Percentiles rank a stretch among this genome's conserved stretches.
Evolutionary conservation across 2,888 invertebrate species (phyloP).

Genomic region (Heliconius charithonia): DNA sequence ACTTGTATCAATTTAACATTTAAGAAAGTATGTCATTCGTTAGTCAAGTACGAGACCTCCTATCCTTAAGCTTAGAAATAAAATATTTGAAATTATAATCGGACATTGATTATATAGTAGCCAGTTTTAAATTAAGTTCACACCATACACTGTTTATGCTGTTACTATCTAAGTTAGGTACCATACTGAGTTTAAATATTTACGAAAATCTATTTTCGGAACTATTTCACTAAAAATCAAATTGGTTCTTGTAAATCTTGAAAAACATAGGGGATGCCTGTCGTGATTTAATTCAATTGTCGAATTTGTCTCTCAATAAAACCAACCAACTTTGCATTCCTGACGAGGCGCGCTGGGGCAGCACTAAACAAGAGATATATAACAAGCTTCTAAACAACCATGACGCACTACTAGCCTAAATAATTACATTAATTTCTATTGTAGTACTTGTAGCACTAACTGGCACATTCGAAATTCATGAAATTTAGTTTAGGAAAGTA

Average conservation of each 20-base stretch:
- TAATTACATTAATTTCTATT: neutral
- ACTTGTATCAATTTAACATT: slow-evolving; percentile 53
- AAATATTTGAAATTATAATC: slow-evolving; percentile 11
- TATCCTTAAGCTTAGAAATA: slow-evolving; percentile 17
- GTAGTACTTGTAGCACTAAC: neutral
- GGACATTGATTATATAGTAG: neutral
- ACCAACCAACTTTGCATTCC: neutral
- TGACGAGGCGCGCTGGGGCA: neutral
- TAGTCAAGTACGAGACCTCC: slow-evolving; percentile 44
- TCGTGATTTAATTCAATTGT: neutral
- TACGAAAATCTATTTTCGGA: neutral
- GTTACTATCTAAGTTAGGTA: neutral
- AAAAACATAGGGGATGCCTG: no score
- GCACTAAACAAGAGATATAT: neutral
- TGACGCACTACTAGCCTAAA: neutral
- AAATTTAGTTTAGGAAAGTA: no score
- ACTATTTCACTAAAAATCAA: no score
- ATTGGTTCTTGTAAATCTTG: no score
- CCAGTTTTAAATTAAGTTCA: no score
- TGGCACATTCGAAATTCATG: no score
- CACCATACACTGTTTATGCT: no score
- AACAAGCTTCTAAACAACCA: neutral
- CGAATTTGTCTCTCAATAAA: neutral
- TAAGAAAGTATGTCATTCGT: slow-evolving; percentile 54
- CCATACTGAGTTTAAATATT: neutral